Evolutionary conservation across 2,888 invertebrate species (phyloP), one percentile per base, ranked within the genome.

Genomic region (Dexiosoma caninum): DNA sequence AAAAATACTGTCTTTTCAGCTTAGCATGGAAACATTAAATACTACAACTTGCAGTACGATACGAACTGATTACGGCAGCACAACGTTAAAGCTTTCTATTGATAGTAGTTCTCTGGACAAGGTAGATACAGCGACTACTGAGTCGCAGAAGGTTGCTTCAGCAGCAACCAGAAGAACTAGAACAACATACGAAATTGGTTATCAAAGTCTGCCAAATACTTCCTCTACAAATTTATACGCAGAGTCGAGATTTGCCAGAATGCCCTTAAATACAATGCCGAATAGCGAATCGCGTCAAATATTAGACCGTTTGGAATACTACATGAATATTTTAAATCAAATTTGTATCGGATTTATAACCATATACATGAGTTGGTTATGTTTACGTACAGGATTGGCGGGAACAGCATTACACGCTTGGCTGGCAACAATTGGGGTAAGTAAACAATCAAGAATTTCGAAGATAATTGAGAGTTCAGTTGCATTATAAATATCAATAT

Each of bases 281-380:
- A 75, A 74, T 16, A 81, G 78, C 70, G 86, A 86, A 1, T 30
- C 78, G 14, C 84, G 84, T n/a, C 81, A 82, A 42, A 55, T 83
- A 3, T 23, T 85, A 6, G 83, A 86, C 57, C 83, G 84, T 1
- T 7, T 88, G 3, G 88, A 88, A 67, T 85, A 82, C 55, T 76
- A 85, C 1, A 30, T 89, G 0, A 87, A 86, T 80, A 84, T 88
- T 2, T 44, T 88, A 2, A 89, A 89, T 83, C 89, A 89, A 64
- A 86, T 89, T 69, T 87, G 88, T 78, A 89, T 89, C 44, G 89
- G 89, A 9, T 89, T 89, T 53, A 83, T 89, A 2, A 87, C 89
- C 30, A 88, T 89, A 23, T 89, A 88, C 64, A 84, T 89, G 60
- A 86, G 86, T 6, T 89, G 87, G 83, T 8, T 87, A 21, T 88